Evolutionary conservation across 2,113 vertebrate species (phyloP).

Genomic region (Coryphaenoides rupestris): DNA sequence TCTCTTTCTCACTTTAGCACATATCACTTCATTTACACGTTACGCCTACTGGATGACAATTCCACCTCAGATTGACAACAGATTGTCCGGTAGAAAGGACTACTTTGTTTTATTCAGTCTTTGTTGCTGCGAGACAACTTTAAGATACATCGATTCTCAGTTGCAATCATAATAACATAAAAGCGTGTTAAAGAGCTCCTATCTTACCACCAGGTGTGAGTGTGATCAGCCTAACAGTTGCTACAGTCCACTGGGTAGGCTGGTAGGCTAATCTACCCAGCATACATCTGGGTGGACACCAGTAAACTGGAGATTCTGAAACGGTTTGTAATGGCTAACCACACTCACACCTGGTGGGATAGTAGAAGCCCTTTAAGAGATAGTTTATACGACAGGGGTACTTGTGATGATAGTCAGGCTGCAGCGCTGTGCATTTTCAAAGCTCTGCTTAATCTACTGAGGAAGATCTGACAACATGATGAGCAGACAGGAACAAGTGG

Average conservation of each 20-base stretch:
- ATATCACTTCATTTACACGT: slow-evolving; percentile 42
- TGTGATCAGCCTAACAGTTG: too few relatives aligned
- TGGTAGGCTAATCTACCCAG: too few relatives aligned
- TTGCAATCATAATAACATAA: slow-evolving; percentile 24
- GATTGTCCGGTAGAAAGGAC: slow-evolving; percentile 48
- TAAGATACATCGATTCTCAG: slow-evolving; percentile 39
- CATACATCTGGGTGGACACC: too few relatives aligned
- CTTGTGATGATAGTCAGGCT: slow-evolving; percentile 18
- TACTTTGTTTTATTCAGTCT: slow-evolving; percentile 40
- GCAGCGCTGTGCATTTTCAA: slow-evolving; percentile 22
- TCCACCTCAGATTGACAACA: slow-evolving; percentile 33
- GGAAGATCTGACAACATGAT: slow-evolving; percentile 24
- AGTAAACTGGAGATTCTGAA: too few relatives aligned
- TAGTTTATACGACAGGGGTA: too few relatives aligned
- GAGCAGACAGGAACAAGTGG: slow-evolving; percentile 2
- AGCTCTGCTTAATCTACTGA: slow-evolving; percentile 24
- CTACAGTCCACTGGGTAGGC: too few relatives aligned
- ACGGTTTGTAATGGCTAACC: too few relatives aligned
- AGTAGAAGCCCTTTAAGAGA: too few relatives aligned
- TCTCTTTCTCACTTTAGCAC: slow-evolving; percentile 37
- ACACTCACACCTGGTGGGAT: too few relatives aligned
- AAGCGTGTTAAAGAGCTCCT: slow-evolving; percentile 35
- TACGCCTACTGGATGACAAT: slow-evolving; percentile 69
- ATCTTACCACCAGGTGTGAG: too few relatives aligned
- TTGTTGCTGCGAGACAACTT: slow-evolving; percentile 44